Evolutionary conservation across 2,888 invertebrate species (phyloP), one percentile per base, ranked within the genome.

Genomic region (Lissonota sp.): DNA sequence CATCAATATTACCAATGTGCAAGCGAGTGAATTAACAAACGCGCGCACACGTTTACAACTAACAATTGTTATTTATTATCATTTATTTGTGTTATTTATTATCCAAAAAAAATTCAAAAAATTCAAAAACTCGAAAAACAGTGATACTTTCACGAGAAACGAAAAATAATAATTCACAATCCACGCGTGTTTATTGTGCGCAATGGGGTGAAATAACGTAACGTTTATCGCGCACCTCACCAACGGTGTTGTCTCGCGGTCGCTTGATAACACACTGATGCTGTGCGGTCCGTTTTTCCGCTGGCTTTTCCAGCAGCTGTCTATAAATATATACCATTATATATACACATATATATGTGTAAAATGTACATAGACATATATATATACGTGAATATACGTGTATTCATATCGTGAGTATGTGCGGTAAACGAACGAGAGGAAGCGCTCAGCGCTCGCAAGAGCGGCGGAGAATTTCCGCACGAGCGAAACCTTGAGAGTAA

Each of bases 241-340:
- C 64, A 64, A 46, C 64, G 79, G 40, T 67, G 72, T 62, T 79
- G 62, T 64, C 67, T 66, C 66, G 67, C 73, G 67, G 64, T 53
- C 79, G 67, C 74, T 75, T 51, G 42, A 75, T 66, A 64, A 75
- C 74, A 75, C 74, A 75, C 74, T 75, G 74, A 75, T 79, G 72
- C 72, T 53, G 60, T 62, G 66, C 78, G 67, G 67, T 67, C 74
- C 58, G 58, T 75, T 49, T 40, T 67, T 60, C 58, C 51, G 16
- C 58, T 67, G 26, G 74, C 51, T 75, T 75, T 58, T 67, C 74
- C 42, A 58, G 60, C 51, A 26, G 58, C 60, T 75, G 66, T 57
- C 51, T 64, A 57, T 62, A 51, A 71, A 62, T 53, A 62, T 58
- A 66, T 12, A 49, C 46, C 37, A 12, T 57, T 37, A 53, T 51